A percentile compares a stretch with the other conserved stretches of the same genome.
Conservation (phyloP, 2,797 vertebrate genomes). For the Halcyon smyrnensis region DNA sequence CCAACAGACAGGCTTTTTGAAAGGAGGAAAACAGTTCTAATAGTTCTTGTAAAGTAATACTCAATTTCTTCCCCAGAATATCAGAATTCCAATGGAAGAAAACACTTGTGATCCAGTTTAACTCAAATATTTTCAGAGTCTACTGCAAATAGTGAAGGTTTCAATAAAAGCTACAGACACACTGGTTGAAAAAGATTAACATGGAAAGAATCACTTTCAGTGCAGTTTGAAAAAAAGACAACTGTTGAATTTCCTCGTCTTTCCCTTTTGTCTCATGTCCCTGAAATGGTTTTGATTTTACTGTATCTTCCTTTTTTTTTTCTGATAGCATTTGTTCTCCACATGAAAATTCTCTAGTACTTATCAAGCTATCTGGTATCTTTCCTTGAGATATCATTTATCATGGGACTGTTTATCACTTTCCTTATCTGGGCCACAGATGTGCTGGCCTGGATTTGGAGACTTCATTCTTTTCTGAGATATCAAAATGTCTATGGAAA, state of each 20-base stretch:
- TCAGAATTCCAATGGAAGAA: slow-evolving; percentile 3
- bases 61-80: not conserved
- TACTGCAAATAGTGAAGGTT: not conserved
- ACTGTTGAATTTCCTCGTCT: not conserved
- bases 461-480: not conserved
- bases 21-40: not conserved
- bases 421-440: slow-evolving; percentile 43
- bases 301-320: not conserved
- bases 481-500: not conserved
- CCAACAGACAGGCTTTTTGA: not conserved
- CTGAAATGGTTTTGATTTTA: slow-evolving; percentile 9
- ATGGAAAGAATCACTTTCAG: not conserved
- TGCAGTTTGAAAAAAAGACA: slow-evolving; percentile 5
- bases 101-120: not conserved
- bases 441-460: slow-evolving; percentile 7
- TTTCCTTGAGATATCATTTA: slow-evolving; percentile 28
- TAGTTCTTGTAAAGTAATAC: not conserved
- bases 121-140: not conserved
- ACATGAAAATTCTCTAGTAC: slow-evolving; percentile 22
- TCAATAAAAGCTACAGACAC: not conserved
- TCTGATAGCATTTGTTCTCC: not conserved
- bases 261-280: not conserved
- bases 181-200: not conserved
- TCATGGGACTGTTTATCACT: not conserved
- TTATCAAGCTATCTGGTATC: slow-evolving; percentile 26